Evolutionary conservation across 2,113 vertebrate genomes (phyloP), one percentile per base, ranked within the genome.

Genomic region (Heteronetta atricapilla): DNA sequence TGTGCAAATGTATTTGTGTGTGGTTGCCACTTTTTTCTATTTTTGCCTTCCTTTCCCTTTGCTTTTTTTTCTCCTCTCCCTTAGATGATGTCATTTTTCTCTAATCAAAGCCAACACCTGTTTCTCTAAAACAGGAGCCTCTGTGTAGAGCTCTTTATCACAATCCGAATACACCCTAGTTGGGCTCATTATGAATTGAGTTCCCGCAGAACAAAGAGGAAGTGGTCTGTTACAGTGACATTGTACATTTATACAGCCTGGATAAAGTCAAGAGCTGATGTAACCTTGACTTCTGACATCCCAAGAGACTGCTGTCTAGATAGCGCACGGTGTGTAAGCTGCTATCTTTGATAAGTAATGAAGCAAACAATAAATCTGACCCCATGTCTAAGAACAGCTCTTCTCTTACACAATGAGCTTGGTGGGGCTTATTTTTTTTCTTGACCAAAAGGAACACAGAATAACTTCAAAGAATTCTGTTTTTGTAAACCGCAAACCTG

Each of bases 1-100:
- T 98, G 98, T 98, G 98, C 97, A 98, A 98, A 98, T 98, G 97
- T 98, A 98, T 98, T 98, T 98, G 96, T 97, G 98, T 98, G 97
- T 98, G 97, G 97, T 98, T 98, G 96, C 95, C 96, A 98, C 98
- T 98, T 97, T 96, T 84, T 95, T 90, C 75, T 91, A 90, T 96
- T 97, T 97, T 97, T 96, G 78, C 88, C 80, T 88, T 97, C 88
- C 77, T 94, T 96, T 97, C 75, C 81, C 72, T 92, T 96, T 94
- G 62, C 63, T 82, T 94, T 93, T 93, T 96, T 95, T 60, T 69
- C 56, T 95, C 60, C 89, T 94, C 90, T 95, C 76, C 93, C 89
- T 69, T 73, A 92, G 94, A 98, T 99, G 98, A 99, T 98, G 98
- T 98, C 97, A 98, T 98, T 97, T 96, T 96, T 95, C 96, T 92